A percentile compares a stretch with the other conserved stretches of the same genome.
Evolutionary conservation across 2,888 invertebrate species (phyloP).

Genomic region (Agapetus fuscipes): DNA sequence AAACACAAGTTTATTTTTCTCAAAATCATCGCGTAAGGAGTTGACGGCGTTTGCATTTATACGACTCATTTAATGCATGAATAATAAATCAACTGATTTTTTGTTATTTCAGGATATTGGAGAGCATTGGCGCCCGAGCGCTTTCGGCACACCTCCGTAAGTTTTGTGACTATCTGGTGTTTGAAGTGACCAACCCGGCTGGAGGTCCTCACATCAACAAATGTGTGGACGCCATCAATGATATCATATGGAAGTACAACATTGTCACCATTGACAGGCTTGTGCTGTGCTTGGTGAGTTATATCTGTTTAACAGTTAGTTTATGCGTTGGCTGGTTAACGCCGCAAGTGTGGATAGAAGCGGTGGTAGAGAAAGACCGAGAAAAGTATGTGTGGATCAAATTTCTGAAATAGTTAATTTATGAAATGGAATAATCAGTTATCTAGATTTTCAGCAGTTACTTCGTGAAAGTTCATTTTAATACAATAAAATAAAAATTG

Average conservation of each 20-base stretch:
- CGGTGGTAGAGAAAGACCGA: too few relatives aligned
- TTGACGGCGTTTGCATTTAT: not conserved
- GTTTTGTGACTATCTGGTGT: slow-evolving; percentile 90
- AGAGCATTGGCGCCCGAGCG: slow-evolving; percentile 86
- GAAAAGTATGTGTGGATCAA: too few relatives aligned
- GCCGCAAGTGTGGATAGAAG: too few relatives aligned
- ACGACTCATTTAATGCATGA: not conserved
- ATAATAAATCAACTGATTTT: slow-evolving; percentile 1
- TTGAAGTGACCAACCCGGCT: slow-evolving; percentile 83
- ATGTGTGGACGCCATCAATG: slow-evolving; percentile 90
- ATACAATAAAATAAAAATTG: too few relatives aligned
- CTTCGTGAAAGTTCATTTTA: too few relatives aligned
- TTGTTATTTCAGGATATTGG: slow-evolving; percentile 60
- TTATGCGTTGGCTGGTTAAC: too few relatives aligned
- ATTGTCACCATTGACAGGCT: slow-evolving; percentile 91
- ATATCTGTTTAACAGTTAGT: not conserved
- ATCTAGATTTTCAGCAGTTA: too few relatives aligned
- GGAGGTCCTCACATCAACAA: slow-evolving; percentile 87
- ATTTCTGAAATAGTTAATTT: too few relatives aligned
- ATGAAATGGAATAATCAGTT: too few relatives aligned
- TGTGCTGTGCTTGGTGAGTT: slow-evolving; percentile 76
- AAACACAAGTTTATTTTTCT: too few relatives aligned
- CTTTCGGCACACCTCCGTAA: slow-evolving; percentile 86
- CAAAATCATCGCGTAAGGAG: too few relatives aligned
- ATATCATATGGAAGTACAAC: slow-evolving; percentile 97